Evolutionary conservation across 2,113 vertebrate species (phyloP), one percentile per base, ranked within the genome.

Genomic region (Fulmarus glacialis): DNA sequence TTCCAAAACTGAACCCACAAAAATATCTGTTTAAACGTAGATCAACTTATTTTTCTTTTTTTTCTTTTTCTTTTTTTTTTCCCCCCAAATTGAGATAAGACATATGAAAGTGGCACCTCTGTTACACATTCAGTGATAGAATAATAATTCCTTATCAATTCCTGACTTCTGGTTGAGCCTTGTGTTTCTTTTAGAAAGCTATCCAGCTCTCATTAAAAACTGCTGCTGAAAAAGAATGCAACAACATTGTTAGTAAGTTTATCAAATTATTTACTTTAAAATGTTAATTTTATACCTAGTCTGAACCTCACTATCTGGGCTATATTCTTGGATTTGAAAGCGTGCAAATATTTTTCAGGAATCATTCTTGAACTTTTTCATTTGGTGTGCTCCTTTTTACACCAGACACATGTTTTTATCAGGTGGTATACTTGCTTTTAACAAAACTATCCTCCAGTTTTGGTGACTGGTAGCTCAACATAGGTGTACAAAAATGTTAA

Each of bases 291-390:
- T 75, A n/a, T 67, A n/a, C 5, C 6, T 52, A n/a, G 2, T 42
- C 11, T 90, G 56, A 75, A 53, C 7, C 8, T 66, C 12, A 36
- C 4, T 53, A 75, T 2, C 7, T 2, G 2, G 11, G 15, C 3
- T 82, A 8, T 48, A 9, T 38, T 87, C 5, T 84, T 85, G 26
- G 6, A 67, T 82, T 82, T 92, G 22, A 74, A 74, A 71, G 3
- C 2, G 1, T 50, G 3, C 1, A 71, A 53, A 38, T 26, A 0
- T 27, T 38, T 67, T 42, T 52, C 0, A 1, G 26, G 20, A 71
- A 34, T 78, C 4, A 36, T 56, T 92, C 5, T n/a, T 68, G 3
- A 91, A n/a, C 0, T 8, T 68, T 74, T 47, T 63, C 6, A 32
- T 78, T 73, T 80, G 1, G 7, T 24, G 1, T n/a, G 3, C 1